phyloP scores from a whole-genome alignment of 2,113 vertebrate genomes.

The Ammodramus savannarum region DNA sequence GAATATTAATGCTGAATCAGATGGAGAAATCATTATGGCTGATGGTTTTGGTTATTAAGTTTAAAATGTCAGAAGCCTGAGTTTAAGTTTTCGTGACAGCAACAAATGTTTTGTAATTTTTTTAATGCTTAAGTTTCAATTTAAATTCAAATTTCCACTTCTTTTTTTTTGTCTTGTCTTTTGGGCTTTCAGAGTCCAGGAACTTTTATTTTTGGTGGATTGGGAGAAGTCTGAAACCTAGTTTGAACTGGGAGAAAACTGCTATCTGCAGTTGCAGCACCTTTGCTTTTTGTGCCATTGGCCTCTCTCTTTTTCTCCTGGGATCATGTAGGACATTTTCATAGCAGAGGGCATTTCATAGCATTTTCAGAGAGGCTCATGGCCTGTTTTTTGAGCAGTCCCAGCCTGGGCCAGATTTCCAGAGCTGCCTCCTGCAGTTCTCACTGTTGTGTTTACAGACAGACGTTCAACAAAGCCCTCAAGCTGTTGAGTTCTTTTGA shows the following conservation, averaged over 20 bases:
- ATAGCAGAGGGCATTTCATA: neutral
- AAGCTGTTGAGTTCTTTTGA: neutral
- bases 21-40: constrained; percentile 43
- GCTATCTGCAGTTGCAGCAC: neutral
- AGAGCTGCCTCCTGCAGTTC: neutral
- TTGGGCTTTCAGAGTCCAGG: neutral
- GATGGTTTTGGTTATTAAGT: constrained; percentile 50
- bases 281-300: neutral
- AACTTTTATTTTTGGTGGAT: neutral
- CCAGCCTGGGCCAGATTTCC: neutral
- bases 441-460: neutral
- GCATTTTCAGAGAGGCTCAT: neutral
- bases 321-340: neutral
- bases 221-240: neutral
- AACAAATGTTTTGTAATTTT: constrained; percentile 36
- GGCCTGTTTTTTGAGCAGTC: neutral
- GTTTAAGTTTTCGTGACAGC: constrained; percentile 39
- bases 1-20: constrained; percentile 32
- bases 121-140: constrained; percentile 51
- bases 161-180: neutral
- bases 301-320: neutral
- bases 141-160: constrained; percentile 29
- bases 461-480: neutral
- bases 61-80: constrained; percentile 30
- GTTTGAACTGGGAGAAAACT: neutral